A percentile compares a stretch with the other conserved stretches of the same genome.
phyloP scores from a whole-genome alignment of 2,888 invertebrate species.

The Chymomyza amoena region DNA sequence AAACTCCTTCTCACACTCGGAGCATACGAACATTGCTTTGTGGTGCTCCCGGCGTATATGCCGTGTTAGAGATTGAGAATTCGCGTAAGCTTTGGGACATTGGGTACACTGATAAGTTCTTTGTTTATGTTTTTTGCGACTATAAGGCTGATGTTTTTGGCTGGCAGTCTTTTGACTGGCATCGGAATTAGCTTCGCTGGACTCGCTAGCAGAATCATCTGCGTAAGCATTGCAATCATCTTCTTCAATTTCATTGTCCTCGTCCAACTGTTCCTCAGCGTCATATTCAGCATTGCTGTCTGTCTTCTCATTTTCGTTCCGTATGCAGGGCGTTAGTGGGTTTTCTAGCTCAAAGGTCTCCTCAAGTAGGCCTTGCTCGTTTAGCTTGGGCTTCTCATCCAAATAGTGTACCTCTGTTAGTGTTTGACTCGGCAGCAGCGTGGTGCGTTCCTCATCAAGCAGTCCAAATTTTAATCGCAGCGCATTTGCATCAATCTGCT shows the following conservation, averaged over 20 bases:
- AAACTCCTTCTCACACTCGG: conserved; percentile 49
- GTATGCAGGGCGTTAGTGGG: conserved; percentile 42
- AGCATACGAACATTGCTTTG: conserved; percentile 22
- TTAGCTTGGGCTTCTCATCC: conserved; percentile 54
- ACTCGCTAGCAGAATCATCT: background rate
- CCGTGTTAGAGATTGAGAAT: conserved; percentile 38
- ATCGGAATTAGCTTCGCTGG: background rate
- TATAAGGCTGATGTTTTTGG: background rate
- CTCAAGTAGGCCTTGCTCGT: conserved; percentile 36
- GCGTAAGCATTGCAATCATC: background rate
- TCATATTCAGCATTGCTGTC: conserved; percentile 4
- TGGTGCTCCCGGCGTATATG: conserved; percentile 51
- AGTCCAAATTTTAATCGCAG: conserved; percentile 56
- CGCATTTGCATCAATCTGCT: conserved; percentile 38
- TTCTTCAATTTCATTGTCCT: background rate
- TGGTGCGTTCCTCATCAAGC: conserved; percentile 40
- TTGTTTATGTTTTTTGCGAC: background rate
- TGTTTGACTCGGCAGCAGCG: conserved; percentile 27
- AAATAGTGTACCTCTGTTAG: conserved; percentile 54
- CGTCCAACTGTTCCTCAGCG: background rate
- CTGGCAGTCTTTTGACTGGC: background rate
- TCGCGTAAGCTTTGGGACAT: conserved; percentile 41
- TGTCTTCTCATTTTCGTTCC: conserved; percentile 6
- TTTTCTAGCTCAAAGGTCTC: conserved; percentile 46
- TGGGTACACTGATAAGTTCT: conserved; percentile 42